These are phyloP conservation scores for Hoplodrina ambigua DNA, from an alignment of 2,888 invertebrate genomes.

Conservation along the genomic window DNA sequence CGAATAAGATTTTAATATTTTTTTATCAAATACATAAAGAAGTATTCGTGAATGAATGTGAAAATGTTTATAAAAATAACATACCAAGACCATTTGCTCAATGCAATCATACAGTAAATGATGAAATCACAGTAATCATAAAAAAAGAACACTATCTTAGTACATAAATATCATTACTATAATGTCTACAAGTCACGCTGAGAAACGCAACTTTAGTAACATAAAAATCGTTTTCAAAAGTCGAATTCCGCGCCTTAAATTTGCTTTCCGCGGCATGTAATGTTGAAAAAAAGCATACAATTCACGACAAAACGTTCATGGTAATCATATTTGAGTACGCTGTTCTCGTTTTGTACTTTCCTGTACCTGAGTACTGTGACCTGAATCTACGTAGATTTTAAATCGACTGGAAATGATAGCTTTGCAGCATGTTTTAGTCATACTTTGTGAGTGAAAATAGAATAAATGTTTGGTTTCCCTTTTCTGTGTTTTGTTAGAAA, in stretches of 20 bases:
- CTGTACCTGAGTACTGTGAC: constrained; percentile 69
- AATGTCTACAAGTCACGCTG: constrained; percentile 17
- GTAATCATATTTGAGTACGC: constrained; percentile 73
- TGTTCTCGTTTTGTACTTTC: constrained; percentile 65
- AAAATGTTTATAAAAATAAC: too few relatives aligned
- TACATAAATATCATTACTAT: constrained; percentile 21
- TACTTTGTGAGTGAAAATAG: constrained; percentile 24
- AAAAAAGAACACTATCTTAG: neutral
- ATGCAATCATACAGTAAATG: neutral
- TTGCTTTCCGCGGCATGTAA: constrained; percentile 22
- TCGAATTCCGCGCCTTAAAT: constrained; percentile 16
- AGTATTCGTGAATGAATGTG: too few relatives aligned
- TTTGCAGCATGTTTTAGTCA: constrained; percentile 31
- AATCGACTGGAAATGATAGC: constrained; percentile 63
- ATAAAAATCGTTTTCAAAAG: constrained; percentile 53
- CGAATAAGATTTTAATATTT: too few relatives aligned
- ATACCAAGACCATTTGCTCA: too few relatives aligned
- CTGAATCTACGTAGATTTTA: constrained; percentile 61
- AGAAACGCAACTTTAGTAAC: constrained; percentile 46
- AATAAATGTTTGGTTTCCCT: constrained; percentile 6
- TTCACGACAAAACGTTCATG: constrained; percentile 65
- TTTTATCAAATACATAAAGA: too few relatives aligned
- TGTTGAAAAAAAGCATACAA: constrained; percentile 56
- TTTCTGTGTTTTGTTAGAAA: neutral
- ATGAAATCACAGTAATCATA: too few relatives aligned